Evolutionary conservation across 2,797 vertebrate species (phyloP), one percentile per base, ranked within the genome.

Genomic region (Cyprinodon diabolis): DNA sequence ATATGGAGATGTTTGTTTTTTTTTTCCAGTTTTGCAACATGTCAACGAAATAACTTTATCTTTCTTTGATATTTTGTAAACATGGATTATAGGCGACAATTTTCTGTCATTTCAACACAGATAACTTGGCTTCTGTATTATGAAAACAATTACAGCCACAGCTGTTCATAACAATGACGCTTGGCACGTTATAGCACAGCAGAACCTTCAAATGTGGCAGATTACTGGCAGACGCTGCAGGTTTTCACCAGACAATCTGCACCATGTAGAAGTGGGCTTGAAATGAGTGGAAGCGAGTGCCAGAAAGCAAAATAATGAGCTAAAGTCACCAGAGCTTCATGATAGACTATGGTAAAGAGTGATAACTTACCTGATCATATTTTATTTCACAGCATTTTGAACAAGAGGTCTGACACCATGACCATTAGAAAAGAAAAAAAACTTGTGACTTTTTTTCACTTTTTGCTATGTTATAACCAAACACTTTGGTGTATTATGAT

Each of bases 231-330:
- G 55, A 65, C 3, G 13, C 21, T 7, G 23, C 49, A 15, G 49
- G 37, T 76, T 83, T 75, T 60, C 58, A 74, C 57, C 47, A 66
- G 21, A 72, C 62, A 68, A 52, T 74, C 73, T 74, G 71, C 51
- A 35, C 9, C 62, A 60, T n/a, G 56, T 69, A 63, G 51, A 72
- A 69, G 30, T 58, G 55, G 35, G 10, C 23, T 30, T 56, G 68
- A 75, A 52, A 43, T 63, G 60, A 57, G 23, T 0, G 48, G 40
- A 37, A 55, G 37, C 21, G 2, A 21, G 47, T 17, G 58, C 58
- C 69, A 63, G 55, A 72, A 79, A 68, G 25, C 19, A 11, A 74
- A 71, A 70, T 62, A n/a, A 67, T 56, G 60, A 72, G 47, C 57
- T 58, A 57, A 66, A 66, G 62, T 47, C 51, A 54, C 48, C 19